phyloP scores from a whole-genome alignment of 2,888 invertebrate genomes.

The Hirudinaria manillensis region DNA sequence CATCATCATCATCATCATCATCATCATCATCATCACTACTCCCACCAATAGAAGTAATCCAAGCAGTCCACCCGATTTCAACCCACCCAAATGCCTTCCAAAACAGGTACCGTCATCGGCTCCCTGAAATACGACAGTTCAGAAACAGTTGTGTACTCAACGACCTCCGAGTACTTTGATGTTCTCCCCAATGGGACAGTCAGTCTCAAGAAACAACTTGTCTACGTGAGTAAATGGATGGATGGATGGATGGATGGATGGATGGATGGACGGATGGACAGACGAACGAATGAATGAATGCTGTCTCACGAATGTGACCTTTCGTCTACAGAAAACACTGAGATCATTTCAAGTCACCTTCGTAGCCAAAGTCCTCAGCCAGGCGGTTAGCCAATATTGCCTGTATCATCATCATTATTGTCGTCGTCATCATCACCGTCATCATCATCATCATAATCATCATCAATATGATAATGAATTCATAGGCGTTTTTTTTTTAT shows the following conservation, averaged over 20 bases:
- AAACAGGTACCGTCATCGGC: background rate
- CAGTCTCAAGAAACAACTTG: background rate
- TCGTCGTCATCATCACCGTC: background rate
- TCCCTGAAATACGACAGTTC: too few species aligned
- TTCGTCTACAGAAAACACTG: background rate
- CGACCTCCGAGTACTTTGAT: background rate
- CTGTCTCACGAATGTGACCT: background rate
- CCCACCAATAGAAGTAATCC: background rate
- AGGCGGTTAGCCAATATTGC: background rate
- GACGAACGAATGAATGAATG: background rate
- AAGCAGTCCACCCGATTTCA: background rate
- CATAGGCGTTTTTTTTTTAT: too few species aligned
- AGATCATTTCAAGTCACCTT: conserved; percentile 6
- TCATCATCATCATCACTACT: conserved; percentile 29
- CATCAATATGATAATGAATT: too few species aligned
- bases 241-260: background rate
- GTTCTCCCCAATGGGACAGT: background rate
- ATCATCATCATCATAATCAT: background rate
- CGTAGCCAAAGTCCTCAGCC: background rate
- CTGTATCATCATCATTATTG: background rate
- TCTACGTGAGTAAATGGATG: background rate
- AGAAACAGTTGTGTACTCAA: background rate
- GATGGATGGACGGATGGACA: conserved; percentile 6
- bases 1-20: conserved; percentile 22
- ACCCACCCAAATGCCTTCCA: background rate